Conservation (phyloP, 2,888 invertebrate species). For the Harpalus rubripes region DNA sequence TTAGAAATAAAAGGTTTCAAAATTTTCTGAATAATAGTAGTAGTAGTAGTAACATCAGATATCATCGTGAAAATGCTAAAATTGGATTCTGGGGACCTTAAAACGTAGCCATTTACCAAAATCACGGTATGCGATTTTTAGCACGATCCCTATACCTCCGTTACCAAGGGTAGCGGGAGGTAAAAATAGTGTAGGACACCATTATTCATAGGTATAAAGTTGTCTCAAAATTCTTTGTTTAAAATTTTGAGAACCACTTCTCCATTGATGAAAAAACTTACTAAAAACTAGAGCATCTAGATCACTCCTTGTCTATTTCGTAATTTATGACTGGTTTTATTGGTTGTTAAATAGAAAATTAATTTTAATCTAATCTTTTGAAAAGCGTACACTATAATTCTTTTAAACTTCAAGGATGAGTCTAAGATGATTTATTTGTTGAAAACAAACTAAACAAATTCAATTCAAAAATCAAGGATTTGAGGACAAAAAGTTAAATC, state of each 20-base stretch:
- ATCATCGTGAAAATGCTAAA: no score
- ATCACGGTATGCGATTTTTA: no score
- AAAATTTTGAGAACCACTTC: background rate
- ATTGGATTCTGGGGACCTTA: no score
- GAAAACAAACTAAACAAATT: slow-evolving; percentile 13
- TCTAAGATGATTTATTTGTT: slow-evolving; percentile 14
- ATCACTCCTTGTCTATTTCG: background rate
- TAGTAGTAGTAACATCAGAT: no score
- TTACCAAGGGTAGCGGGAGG: no score
- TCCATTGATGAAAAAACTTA: background rate
- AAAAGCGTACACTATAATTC: slow-evolving; percentile 1
- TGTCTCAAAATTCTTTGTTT: background rate
- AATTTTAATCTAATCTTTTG: background rate
- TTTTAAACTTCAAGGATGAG: slow-evolving; percentile 5
- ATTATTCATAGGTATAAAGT: background rate
- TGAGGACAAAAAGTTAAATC: background rate
- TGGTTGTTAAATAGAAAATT: slow-evolving; percentile 4
- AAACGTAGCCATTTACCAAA: no score
- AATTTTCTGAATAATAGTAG: no score
- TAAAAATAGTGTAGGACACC: no score
- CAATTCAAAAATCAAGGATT: slow-evolving; percentile 36
- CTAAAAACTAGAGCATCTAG: background rate
- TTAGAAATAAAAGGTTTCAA: no score
- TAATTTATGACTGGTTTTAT: slow-evolving; percentile 4
- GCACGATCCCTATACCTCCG: no score